A percentile compares a stretch with the other conserved stretches of the same genome.
phyloP scores from a whole-genome alignment of 2,113 vertebrate species.

The Ictalurus punctatus region DNA sequence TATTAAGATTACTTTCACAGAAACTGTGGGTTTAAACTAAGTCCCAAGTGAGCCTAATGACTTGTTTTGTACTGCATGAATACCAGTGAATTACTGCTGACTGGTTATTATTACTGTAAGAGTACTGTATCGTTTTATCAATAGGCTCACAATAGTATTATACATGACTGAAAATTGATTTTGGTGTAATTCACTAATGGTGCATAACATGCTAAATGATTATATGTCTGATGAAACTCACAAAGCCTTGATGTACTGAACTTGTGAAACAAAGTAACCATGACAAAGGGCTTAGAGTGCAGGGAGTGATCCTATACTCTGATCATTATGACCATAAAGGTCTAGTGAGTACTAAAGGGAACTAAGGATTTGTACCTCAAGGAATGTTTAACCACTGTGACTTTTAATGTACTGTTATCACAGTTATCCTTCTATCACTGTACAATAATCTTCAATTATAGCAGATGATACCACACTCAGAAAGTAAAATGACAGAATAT shows the following conservation, averaged over 20 bases:
- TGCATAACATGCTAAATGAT: conserved; percentile 67
- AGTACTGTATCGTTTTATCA: conserved; percentile 72
- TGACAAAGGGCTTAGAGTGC: conserved; percentile 47
- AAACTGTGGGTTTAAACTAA: conserved; percentile 42
- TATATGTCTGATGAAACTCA: conserved; percentile 62
- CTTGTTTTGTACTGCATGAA: conserved; percentile 65
- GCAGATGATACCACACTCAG: neutral
- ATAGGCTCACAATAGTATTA: conserved; percentile 74
- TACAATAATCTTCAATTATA: neutral
- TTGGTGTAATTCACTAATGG: conserved; percentile 65
- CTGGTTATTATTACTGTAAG: conserved; percentile 66
- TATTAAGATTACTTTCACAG: conserved; percentile 44
- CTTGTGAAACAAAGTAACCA: conserved; percentile 58
- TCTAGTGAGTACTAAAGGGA: neutral
- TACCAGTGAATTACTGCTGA: conserved; percentile 70
- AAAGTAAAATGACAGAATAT: neutral
- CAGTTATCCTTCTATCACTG: neutral
- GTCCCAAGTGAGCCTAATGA: conserved; percentile 56
- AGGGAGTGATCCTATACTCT: conserved; percentile 5
- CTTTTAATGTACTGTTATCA: neutral
- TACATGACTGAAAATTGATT: conserved; percentile 62
- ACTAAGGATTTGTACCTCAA: neutral
- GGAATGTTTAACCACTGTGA: neutral
- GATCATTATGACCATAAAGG: conserved; percentile 20
- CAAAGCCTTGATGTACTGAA: conserved; percentile 43